Base-by-base conservation (phyloP, 2,888 invertebrate species). In the Strigamia crassipes region DNA sequence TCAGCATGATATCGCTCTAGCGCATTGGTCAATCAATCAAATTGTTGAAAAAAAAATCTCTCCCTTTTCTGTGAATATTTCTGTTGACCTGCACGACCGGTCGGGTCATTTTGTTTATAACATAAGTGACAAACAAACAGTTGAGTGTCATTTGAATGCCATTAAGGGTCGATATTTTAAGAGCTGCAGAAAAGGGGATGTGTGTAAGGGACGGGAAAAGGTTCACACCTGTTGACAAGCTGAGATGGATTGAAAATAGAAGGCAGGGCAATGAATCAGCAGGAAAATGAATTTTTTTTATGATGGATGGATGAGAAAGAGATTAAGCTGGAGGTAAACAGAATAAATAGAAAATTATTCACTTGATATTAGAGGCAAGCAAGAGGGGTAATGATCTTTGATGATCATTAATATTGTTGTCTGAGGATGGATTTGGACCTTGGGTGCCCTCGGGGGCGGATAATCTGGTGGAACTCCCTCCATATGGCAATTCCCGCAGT, bases 341-440 rank as follows among this genome's bases (percentile, higher is more conserved):
- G 73, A 73, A 73, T 73, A 73, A 73, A 73, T 73, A 73, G 73
- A 73, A 73, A 73, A 73, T 73, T 73, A 73, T 73, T 73, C 73
- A 73, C 73, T 73, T 73, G 73, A 73, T 73, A 73, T 73, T 73
- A 73, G 73, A 73, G 23, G 73, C 27, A 73, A 18, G 56, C 56
- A 56, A 56, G 56, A 56, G 56, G 73, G 73, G 23, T 73, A 73
- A 73, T 73, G 73, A 73, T 73, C 73, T 73, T 73, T 73, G 73
- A 73, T 73, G 73, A 73, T 73, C 73, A 73, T 73, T 73, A 73
- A 73, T 73, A 73, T 73, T 73, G 73, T 73, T 73, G 73, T 31
- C 73, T 73, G 31, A 27, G 73, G 73, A 31, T 73, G 73, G 73
- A 73, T 73, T 73, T 73, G 73, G 73, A 73, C 73, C n/a, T 73